Percentiles rank a stretch among this genome's conserved stretches.
These are phyloP conservation scores for Ochotona curzoniae DNA, from an alignment of 2,113 vertebrate genomes.

Conservation along the genomic window DNA sequence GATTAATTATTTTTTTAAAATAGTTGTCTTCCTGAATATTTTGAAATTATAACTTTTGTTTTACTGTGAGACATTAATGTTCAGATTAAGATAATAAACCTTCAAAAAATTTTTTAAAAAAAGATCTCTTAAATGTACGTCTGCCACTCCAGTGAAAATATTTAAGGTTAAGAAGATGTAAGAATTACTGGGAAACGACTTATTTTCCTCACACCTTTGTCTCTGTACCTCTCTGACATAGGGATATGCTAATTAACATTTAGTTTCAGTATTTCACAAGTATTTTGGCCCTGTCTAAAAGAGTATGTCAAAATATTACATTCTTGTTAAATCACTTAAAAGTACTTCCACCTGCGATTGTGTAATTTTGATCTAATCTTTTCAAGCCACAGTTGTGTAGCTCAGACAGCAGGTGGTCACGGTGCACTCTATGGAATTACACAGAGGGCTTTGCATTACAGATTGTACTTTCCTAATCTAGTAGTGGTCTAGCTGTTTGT, in stretches of 20 bases:
- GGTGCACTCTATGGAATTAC: not conserved
- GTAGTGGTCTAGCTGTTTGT: not conserved
- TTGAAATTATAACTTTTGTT: not conserved
- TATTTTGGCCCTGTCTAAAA: not conserved
- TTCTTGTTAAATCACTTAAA: not conserved
- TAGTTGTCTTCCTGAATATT: constrained; percentile 6
- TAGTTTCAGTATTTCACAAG: constrained; percentile 14
- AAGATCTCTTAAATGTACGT: not conserved
- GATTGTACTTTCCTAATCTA: not conserved
- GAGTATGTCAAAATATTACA: not conserved
- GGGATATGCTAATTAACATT: not conserved
- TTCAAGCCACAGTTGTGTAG: not conserved
- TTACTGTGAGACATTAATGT: not conserved
- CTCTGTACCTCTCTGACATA: not conserved
- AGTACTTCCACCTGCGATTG: not conserved
- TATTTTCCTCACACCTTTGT: not conserved
- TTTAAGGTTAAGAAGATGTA: not conserved
- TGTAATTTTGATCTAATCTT: not conserved
- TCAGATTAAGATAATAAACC: too few relatives aligned
- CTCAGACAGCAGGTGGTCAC: not conserved
- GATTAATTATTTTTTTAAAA: not conserved
- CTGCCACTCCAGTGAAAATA: not conserved
- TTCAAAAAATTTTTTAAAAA: not conserved
- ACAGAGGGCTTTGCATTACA: not conserved
- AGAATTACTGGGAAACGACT: not conserved